phyloP scores from a whole-genome alignment of 2,888 invertebrate species.

The Hirtodrosophila cameraria region DNA sequence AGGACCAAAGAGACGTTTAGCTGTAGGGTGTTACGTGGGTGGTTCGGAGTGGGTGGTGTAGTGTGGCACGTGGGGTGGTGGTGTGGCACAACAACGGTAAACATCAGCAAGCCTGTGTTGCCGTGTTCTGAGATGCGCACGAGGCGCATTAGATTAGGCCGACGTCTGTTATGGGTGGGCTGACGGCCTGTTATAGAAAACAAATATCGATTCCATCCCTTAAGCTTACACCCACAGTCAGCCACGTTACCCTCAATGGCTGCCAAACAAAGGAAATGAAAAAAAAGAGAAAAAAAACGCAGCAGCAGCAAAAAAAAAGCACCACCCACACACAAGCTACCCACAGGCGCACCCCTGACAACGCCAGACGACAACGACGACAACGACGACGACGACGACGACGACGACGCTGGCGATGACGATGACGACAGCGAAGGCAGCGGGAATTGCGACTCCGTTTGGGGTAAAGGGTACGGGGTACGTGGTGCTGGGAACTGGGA shows the following conservation, averaged over 20 bases:
- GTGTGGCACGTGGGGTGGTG: not conserved
- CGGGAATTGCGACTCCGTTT: slow-evolving; percentile 28
- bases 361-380: slow-evolving; percentile 59
- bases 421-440: slow-evolving; percentile 39
- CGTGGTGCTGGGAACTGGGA: slow-evolving; percentile 18
- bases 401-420: no score
- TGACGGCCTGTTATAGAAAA: slow-evolving; percentile 71
- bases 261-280: slow-evolving; percentile 78
- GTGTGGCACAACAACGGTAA: slow-evolving; percentile 37
- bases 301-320: slow-evolving; percentile 52
- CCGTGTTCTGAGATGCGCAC: slow-evolving; percentile 59
- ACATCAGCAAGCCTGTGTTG: slow-evolving; percentile 43
- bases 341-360: slow-evolving; percentile 49
- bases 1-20: slow-evolving; percentile 28
- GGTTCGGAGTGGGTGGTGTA: not conserved
- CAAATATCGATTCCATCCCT: slow-evolving; percentile 80
- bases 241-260: slow-evolving; percentile 74
- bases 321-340: slow-evolving; percentile 64
- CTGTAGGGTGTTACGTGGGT: not conserved
- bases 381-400: slow-evolving; percentile 35
- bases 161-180: slow-evolving; percentile 41
- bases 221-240: slow-evolving; percentile 70
- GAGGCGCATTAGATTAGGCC: slow-evolving; percentile 75
- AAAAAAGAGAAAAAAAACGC: slow-evolving; percentile 49
- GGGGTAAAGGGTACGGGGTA: slow-evolving; percentile 15